These are phyloP conservation scores for Lepeophtheirus salmonis DNA, from an alignment of 1,140 invertebrate genomes.

Conservation along the genomic window DNA sequence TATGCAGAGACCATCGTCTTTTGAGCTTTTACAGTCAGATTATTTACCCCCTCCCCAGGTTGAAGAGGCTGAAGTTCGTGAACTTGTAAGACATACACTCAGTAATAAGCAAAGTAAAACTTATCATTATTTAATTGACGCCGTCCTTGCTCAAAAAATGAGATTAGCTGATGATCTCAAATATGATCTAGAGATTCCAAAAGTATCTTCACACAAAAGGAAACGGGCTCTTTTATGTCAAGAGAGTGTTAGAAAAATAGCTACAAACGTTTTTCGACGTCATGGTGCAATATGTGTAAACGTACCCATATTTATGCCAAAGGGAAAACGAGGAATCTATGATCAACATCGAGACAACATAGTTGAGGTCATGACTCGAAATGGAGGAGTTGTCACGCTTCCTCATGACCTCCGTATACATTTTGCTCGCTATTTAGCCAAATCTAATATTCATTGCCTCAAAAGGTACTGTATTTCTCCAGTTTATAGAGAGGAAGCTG, in stretches of 20 bases:
- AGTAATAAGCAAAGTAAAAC: constrained; percentile 56
- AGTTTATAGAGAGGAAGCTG: constrained; percentile 63
- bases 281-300: constrained; percentile 19
- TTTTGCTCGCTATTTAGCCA: constrained; percentile 62
- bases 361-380: constrained; percentile 53
- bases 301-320: constrained; percentile 22
- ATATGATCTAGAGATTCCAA: constrained; percentile 19
- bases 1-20: constrained; percentile 52
- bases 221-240: neutral
- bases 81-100: constrained; percentile 51
- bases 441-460: constrained; percentile 52
- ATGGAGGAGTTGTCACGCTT: constrained; percentile 53
- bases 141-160: constrained; percentile 7
- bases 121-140: constrained; percentile 36
- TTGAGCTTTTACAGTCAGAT: constrained; percentile 57
- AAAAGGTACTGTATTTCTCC: constrained; percentile 66
- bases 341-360: constrained; percentile 21
- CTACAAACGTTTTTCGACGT: neutral
- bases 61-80: constrained; percentile 55
- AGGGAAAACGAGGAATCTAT: constrained; percentile 18
- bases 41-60: constrained; percentile 53
- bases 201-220: neutral
- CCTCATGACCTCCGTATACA: constrained; percentile 54
- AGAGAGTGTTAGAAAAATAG: neutral
- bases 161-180: neutral